phyloP scores from a whole-genome alignment of 2,113 vertebrate species.

The Cettia cetti region DNA sequence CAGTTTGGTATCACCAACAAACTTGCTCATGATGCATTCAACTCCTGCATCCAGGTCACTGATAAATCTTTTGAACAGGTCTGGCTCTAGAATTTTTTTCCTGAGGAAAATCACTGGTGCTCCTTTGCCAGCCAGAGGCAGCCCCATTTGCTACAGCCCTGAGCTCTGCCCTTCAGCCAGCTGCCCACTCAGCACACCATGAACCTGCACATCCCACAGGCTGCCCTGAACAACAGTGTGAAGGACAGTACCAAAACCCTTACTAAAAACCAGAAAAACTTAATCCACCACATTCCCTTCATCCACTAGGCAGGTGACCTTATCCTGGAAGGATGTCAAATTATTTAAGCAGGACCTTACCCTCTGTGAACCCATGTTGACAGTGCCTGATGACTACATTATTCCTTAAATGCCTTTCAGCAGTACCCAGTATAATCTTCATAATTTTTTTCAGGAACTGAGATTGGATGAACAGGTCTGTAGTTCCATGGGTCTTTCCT shows the following conservation, averaged over 20 bases:
- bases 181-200: rapidly evolving
- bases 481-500: background rate
- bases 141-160: background rate
- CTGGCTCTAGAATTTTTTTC: background rate
- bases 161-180: background rate
- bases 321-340: background rate
- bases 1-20: background rate
- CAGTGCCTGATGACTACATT: background rate
- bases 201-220: background rate
- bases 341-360: background rate
- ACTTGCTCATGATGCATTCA: background rate
- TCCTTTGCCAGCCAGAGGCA: background rate
- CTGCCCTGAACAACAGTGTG: background rate
- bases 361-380: background rate
- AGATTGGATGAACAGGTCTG: background rate
- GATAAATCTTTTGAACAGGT: background rate
- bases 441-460: background rate
- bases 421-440: background rate
- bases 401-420: background rate
- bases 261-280: background rate
- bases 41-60: background rate
- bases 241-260: background rate
- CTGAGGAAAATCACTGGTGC: background rate
- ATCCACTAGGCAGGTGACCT: background rate
- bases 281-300: background rate